Evolutionary conservation across 2,113 vertebrate genomes (phyloP).

Genomic region (Limanda limanda): DNA sequence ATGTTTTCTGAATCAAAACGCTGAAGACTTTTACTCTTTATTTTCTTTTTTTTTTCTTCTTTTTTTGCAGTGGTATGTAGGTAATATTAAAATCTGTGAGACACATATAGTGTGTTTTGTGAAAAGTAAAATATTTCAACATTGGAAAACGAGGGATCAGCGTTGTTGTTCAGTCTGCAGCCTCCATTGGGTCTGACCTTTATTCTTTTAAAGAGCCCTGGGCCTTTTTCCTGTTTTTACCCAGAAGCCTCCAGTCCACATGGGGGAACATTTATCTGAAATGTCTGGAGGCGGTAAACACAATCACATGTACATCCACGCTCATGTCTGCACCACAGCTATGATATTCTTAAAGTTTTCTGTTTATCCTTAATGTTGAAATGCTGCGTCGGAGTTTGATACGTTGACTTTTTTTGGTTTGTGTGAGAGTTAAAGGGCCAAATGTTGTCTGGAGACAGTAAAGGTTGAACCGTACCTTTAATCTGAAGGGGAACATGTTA

Average conservation of each 20-base stretch:
- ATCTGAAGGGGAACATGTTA: conserved; percentile 24
- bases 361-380: conserved; percentile 7
- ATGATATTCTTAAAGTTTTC: conserved; percentile 11
- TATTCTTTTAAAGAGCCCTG: conserved; percentile 12
- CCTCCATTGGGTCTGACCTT: conserved; percentile 35
- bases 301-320: conserved; percentile 14
- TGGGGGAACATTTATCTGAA: conserved; percentile 5
- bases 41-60: background rate
- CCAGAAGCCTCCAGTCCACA: conserved; percentile 5
- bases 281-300: conserved; percentile 9
- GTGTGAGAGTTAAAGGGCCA: background rate
- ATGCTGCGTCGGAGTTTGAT: background rate
- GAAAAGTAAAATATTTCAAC: conserved; percentile 29
- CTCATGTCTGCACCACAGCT: conserved; percentile 18
- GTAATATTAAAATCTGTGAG: conserved; percentile 5
- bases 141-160: background rate
- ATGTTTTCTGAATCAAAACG: conserved; percentile 32
- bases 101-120: background rate
- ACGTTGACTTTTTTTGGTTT: background rate
- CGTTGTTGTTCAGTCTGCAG: conserved; percentile 6
- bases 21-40: conserved; percentile 27
- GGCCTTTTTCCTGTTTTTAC: background rate
- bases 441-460: conserved; percentile 16
- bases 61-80: conserved; percentile 16
- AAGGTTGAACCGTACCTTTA: conserved; percentile 26